Percentiles rank a stretch among this genome's conserved stretches.
These are phyloP conservation scores for Alca torda DNA, from an alignment of 2,797 vertebrate genomes.

Conservation along the genomic window DNA sequence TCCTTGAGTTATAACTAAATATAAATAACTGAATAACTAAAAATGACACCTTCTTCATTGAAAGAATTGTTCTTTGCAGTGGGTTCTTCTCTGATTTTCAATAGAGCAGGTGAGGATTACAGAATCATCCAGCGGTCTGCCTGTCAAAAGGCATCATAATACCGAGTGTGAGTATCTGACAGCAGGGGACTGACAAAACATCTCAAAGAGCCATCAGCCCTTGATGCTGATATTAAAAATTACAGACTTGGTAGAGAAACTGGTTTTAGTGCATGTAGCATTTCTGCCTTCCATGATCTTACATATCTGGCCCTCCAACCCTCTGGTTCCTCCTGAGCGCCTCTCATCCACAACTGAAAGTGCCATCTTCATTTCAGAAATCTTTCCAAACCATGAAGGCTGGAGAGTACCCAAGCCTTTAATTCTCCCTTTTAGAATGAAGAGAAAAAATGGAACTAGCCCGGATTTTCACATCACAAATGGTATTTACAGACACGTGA, in stretches of 20 bases:
- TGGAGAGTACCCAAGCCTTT: not conserved
- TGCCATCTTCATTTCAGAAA: not conserved
- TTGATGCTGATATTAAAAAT: not conserved
- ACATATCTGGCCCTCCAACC: not conserved
- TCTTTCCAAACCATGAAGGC: not conserved
- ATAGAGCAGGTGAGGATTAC: not conserved
- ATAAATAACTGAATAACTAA: not conserved
- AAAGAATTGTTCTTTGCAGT: not conserved
- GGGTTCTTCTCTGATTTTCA: not conserved
- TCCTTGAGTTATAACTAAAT: not conserved
- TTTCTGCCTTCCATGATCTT: not conserved
- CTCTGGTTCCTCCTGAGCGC: not conserved
- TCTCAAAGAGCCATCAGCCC: not conserved
- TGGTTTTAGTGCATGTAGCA: not conserved
- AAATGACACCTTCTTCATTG: not conserved
- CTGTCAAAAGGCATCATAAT: not conserved
- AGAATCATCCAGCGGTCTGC: not conserved
- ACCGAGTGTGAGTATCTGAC: not conserved
- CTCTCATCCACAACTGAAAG: not conserved
- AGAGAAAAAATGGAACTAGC: not conserved
- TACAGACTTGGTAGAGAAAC: not conserved
- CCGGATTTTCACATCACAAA: not conserved
- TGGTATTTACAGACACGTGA: not conserved
- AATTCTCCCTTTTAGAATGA: not conserved
- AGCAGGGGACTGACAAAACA: not conserved